A percentile compares a stretch with the other conserved stretches of the same genome.
phyloP scores from a whole-genome alignment of 2,113 vertebrate genomes.

The Puma concolor region DNA sequence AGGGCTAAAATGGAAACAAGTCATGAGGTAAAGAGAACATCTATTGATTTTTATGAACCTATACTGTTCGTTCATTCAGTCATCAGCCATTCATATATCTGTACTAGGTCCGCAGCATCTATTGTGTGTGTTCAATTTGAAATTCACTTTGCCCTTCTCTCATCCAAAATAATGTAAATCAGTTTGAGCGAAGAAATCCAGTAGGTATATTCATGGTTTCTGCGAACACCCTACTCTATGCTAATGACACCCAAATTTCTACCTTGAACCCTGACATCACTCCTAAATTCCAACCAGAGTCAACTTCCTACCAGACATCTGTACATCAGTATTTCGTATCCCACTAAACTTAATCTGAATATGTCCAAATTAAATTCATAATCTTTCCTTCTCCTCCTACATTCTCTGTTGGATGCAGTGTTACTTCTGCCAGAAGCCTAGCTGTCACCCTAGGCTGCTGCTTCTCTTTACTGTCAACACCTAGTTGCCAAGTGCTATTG shows the following conservation, averaged over 20 bases:
- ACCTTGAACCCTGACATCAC: neutral
- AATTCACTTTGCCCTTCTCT: neutral
- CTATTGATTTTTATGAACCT: constrained; percentile 19
- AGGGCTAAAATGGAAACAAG: constrained; percentile 29
- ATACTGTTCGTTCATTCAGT: constrained; percentile 15
- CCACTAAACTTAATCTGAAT: neutral
- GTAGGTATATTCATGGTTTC: neutral
- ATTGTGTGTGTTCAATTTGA: neutral
- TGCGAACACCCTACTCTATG: neutral
- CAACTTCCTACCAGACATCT: neutral
- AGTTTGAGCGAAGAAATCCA: neutral
- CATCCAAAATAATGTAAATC: constrained; percentile 10
- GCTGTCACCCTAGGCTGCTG: neutral
- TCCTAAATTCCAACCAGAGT: neutral
- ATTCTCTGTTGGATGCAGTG: neutral
- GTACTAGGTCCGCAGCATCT: neutral
- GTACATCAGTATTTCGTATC: neutral
- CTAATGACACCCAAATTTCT: neutral
- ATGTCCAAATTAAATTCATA: neutral
- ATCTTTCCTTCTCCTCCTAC: neutral
- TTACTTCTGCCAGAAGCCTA: neutral
- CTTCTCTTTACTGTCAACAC: neutral
- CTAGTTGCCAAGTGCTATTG: neutral
- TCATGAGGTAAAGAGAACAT: neutral
- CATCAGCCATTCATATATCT: neutral